Evolutionary conservation across 2,113 vertebrate species (phyloP), one percentile per base, ranked within the genome.

Genomic region (Charina bottae): DNA sequence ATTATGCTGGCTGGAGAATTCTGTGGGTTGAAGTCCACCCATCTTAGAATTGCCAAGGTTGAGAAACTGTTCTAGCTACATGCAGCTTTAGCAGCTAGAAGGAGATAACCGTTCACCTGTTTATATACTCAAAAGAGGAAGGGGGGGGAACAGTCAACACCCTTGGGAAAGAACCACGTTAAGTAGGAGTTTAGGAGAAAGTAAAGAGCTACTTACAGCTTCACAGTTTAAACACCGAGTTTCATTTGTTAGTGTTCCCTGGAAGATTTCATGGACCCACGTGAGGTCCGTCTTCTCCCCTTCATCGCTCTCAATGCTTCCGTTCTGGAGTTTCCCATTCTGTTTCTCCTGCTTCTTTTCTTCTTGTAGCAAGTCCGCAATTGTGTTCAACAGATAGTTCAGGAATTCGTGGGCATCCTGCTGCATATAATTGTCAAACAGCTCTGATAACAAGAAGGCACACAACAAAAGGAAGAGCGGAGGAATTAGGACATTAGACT

Each of bases 361-460:
- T 85, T 97, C 98, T 26, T 97, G 98, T 1, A 99, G 98, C 46
- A 99, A 96, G 97, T 99, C 98, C 8, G 98, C 98, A 92, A 99
- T 99, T 95, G 98, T 99, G 98, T 99, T 99, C 94, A 99, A 98
- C 94, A 99, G 97, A 97, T 99, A 99, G 97, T 99, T 99, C 56
- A 99, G 98, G 97, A 99, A 99, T 88, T 99, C 98, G 0, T 99
- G 98, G 24, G 98, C 98, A 87, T 99, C 98, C 96, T 99, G 98
- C 96, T 99, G 98, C 98, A 99, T 99, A 95, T 99, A 99, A 97
- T 99, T 99, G 95, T 99, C 98, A 95, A 99, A 99, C 83, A 99
- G 94, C 94, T 99, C 98, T 99, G 97, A 6, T 93, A 94, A 93
- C 78, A 54, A 94, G 87, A 7, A n/a, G 33, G 46, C 92, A 8